Conservation (phyloP, 2,888 invertebrate species). For the Tanaodytes sp. region DNA sequence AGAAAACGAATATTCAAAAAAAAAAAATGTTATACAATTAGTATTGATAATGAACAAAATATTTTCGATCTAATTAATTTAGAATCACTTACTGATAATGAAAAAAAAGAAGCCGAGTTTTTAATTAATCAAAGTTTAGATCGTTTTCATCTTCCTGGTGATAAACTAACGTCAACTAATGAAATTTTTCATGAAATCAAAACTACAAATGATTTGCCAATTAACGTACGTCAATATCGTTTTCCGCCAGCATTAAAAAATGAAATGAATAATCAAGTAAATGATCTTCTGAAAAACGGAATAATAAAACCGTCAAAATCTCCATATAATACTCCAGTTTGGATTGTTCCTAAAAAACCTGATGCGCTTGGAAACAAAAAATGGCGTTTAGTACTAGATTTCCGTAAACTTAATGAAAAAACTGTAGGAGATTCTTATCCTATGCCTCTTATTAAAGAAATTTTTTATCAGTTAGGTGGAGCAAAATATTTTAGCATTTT, state of each 20-base stretch:
- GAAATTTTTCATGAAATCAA: not conserved
- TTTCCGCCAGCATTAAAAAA: not conserved
- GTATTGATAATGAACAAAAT: not conserved
- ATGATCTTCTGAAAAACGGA: no score
- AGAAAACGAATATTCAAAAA: not conserved
- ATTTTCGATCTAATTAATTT: not conserved
- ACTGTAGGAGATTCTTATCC: no score
- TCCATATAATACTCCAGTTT: no score
- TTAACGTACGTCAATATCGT: constrained; percentile 5
- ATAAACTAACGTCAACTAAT: not conserved
- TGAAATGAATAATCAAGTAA: no score
- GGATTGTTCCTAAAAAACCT: not conserved
- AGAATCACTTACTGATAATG: not conserved
- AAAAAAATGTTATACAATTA: not conserved
- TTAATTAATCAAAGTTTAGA: not conserved
- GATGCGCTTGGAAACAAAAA: not conserved
- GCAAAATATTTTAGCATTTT: no score
- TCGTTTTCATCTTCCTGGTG: constrained; percentile 2
- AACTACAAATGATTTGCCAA: constrained; percentile 2
- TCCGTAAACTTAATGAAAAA: no score
- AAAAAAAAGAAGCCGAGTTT: not conserved
- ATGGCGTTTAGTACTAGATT: no score
- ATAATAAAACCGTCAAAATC: no score
- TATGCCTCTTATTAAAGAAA: no score
- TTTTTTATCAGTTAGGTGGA: not conserved